Evolutionary conservation across 2,797 vertebrate genomes (phyloP).

Genomic region (Anableps anableps): DNA sequence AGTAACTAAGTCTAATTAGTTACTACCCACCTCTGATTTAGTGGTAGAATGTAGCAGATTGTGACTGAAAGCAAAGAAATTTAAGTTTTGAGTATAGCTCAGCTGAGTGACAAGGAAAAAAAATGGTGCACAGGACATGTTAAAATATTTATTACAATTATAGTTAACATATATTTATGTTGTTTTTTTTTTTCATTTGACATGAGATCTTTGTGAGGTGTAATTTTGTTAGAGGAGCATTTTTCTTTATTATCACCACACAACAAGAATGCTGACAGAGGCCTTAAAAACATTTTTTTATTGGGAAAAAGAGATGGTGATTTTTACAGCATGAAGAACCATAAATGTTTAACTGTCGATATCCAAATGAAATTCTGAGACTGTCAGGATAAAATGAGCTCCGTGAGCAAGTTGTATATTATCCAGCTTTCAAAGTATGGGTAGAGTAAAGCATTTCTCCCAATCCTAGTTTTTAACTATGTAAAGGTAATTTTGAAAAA

Average conservation of each 20-base stretch:
- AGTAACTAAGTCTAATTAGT: too few species aligned
- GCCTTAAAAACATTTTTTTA: background rate
- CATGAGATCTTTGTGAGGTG: background rate
- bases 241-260: background rate
- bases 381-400: background rate
- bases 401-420: background rate
- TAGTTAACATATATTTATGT: background rate
- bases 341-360: background rate
- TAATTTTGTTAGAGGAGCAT: background rate
- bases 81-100: background rate
- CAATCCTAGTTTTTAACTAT: background rate
- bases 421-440: background rate
- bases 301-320: background rate
- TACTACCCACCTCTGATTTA: too few species aligned
- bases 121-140: background rate
- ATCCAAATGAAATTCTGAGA: background rate
- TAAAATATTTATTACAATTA: background rate
- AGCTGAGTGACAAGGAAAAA: background rate
- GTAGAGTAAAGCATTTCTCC: background rate
- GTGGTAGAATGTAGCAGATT: slow-evolving; percentile 11
- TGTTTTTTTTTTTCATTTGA: background rate
- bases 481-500: background rate
- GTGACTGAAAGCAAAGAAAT: slow-evolving; percentile 8
- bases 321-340: background rate
- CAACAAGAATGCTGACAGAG: background rate